Evolutionary conservation across 92 coral and sea anemone species (phyloP).

Genomic region (Epizoanthus ramosus): DNA sequence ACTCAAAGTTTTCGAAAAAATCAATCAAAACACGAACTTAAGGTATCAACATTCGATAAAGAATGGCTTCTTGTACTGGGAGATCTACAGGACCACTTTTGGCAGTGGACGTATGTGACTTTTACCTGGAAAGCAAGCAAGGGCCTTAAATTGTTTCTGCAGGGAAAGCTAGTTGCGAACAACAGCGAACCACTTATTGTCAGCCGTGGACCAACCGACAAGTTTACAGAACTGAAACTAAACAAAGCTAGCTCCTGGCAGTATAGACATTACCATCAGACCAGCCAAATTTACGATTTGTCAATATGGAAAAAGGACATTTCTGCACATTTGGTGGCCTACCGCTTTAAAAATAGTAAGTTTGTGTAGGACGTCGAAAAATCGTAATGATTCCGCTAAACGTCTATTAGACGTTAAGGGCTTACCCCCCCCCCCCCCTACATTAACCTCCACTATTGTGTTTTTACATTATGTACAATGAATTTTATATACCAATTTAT

Average conservation of each 20-base stretch:
- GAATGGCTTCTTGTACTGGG: constrained; percentile 36
- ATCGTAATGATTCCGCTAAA: no score
- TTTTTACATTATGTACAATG: no score
- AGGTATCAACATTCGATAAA: constrained; percentile 19
- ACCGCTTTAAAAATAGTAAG: constrained; percentile 30
- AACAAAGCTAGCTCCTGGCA: background rate
- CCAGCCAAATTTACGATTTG: constrained; percentile 3
- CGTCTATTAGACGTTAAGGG: no score
- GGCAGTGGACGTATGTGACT: constrained; percentile 32
- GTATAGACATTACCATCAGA: background rate
- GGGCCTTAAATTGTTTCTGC: constrained; percentile 23
- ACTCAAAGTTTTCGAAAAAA: background rate
- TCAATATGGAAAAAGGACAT: constrained; percentile 38
- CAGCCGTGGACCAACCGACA: background rate
- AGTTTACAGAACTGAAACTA: background rate
- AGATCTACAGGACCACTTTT: constrained; percentile 17
- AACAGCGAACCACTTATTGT: background rate
- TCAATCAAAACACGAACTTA: background rate
- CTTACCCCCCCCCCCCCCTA: no score
- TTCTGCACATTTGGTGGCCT: constrained; percentile 14
- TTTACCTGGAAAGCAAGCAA: constrained; percentile 31
- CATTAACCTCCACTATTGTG: no score
- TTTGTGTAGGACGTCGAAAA: background rate
- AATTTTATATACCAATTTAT: no score
- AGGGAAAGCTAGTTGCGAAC: constrained; percentile 33